Base-by-base conservation (phyloP, 2,888 invertebrate genomes). In the Drepana falcataria region DNA sequence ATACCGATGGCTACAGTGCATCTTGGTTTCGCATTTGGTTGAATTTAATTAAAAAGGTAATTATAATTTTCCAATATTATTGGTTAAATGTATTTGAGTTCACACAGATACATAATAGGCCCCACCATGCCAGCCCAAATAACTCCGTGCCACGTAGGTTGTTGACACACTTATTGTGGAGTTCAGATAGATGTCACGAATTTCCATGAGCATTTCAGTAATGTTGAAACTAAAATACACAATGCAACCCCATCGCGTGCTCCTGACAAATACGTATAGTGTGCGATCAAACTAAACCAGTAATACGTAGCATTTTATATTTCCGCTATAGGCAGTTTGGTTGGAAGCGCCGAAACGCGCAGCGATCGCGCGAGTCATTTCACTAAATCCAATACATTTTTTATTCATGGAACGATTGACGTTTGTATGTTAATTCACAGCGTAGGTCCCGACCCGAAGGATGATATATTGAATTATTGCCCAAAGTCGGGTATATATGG, bases 391-490 rank as follows among this genome's bases (percentile, higher is more conserved):
- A 89, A 91, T 91, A 90, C 89, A 91, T 89, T 91, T 88, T 90
- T 90, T 90, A 91, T 91, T 90, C 90, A 91, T 90, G 89, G 85
- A 90, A 88, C 89, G 87, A 91, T 90, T 89, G 90, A 89, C 91
- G 87, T 91, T 91, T 90, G 88, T 91, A 91, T 91, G 91, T 89
- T 91, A 91, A 91, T 91, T 87, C 85, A 74, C 83, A 74, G 82
- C 79, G 83, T 82, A 85, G 87, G 86, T 87, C 87, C 81, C 85
- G 81, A 79, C 77, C 78, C 81, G 81, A 79, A 80, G 85, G 87
- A 87, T 85, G 89, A 89, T 89, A 91, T 90, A 91, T 91, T 90
- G 91, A 89, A 88, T 90, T 88, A 91, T 89, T 86, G 82, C 88
- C 81, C 81, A 83, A 85, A 87, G 82, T 84, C 85, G 80, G 85